Base-by-base conservation (phyloP, 2,888 invertebrate species). In the Caenorhabditis macrosperma region DNA sequence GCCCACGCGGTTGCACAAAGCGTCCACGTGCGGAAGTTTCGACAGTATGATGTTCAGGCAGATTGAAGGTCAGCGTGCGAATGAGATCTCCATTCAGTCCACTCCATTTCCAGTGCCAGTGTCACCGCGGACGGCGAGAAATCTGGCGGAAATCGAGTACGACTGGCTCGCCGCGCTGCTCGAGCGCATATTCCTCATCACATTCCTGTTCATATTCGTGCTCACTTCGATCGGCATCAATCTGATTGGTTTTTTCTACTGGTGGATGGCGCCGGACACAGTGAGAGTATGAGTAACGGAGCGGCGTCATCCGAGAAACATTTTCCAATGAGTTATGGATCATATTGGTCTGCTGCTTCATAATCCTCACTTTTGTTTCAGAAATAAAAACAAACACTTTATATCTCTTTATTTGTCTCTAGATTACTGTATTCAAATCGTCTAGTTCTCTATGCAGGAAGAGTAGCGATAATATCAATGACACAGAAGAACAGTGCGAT, bases 151-250 rank as follows among this genome's bases (percentile, higher is more conserved):
- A 78, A 82, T 88, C 57, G 89, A 89, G 74, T 89, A 85, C 74
- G 89, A 89, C 64, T 89, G 88, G 88, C 78, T 89, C 54, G 89
- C 89, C 12, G 88, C 88, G 1, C 85, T 89, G 3, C 76, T 89
- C 20, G 89, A 89, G 64, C 77, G 88, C 15, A 74, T 85, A 24
- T 89, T 88, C 76, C 82, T 88, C 24, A 84, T 88, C 59, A 64
- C 84, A 20, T 88, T 88, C 57, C 44, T 86, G 3, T 35, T 83
- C 35, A 77, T 87, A 9, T 88, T 88, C 72, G 78, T 86, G 15
- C 55, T 87, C 28, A 83, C 84, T 35, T 82, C 84, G 1, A 74
- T 88, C 35, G 88, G 87, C 15, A 88, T 87, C 78, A 88, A 87
- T 74, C 68, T 82, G 22, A 81, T 87, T 63, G 88, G 86, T 46